Base-by-base conservation (phyloP, 1,140 invertebrate genomes). In the Hylyphantes graminicola region DNA sequence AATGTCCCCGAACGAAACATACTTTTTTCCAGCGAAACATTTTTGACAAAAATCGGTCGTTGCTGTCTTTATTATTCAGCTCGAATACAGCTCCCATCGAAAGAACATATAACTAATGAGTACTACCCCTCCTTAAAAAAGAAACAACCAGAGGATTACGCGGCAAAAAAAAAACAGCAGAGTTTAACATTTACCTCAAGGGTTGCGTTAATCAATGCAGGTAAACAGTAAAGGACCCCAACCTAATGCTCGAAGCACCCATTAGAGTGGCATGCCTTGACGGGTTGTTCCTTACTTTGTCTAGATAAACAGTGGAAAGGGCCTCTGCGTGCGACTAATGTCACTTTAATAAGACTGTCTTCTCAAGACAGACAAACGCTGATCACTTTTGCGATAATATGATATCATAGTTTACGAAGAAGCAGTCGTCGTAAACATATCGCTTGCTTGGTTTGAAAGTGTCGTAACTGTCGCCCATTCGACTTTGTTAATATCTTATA, bases 361-460 rank as follows among this genome's bases (percentile, higher is more conserved):
- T 64, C 21, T 13, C 55, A 12, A n/a, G 55, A 59, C 57, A 74
- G 70, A 82, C 57, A 82, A 73, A 82, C 72, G 80, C 72, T 82
- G 80, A 82, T 82, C 80, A 74, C 80, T 82, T 82, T 82, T 82
- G 61, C 80, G 80, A 82, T 82, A 82, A 82, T 17, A 73, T n/a
- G 68, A 81, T 73, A 67, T 68, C 54, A 73, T 72, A 81, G 68
- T 81, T 72, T 81, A 61, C 75, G 67, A 73, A 81, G n/a, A 73
- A 63, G n/a, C 51, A 51, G n/a, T 59, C 12, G 9, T 13, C 78
- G 78, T 81, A 72, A 81, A 81, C 68, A 78, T 59, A 19, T 9
- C 19, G 5, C 50, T 51, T 63, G 72, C 68, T 63, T 80, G 53
- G 17, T 15, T 35, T 53, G 54, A 19, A 13, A 21, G n/a, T 8